Evolutionary conservation across 2,888 invertebrate species (phyloP).

Genomic region (Leptopilina syphax): DNA sequence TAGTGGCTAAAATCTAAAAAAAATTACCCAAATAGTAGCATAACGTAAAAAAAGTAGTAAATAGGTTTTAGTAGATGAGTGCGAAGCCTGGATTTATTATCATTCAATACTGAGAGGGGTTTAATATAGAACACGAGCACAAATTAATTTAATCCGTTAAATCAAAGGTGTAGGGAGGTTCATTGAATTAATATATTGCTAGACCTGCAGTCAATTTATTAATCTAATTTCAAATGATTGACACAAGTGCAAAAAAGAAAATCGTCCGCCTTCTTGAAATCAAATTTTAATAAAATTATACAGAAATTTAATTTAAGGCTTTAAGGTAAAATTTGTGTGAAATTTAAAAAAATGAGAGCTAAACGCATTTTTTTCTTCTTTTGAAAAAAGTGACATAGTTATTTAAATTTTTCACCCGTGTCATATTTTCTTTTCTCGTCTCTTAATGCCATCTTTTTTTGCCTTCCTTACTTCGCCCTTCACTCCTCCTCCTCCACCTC

Average conservation of each 20-base stretch:
- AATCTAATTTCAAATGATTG: not conserved
- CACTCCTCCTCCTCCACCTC: not conserved
- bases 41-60: too few species aligned
- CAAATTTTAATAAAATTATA: not conserved
- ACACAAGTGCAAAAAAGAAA: not conserved
- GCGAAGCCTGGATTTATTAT: too few species aligned
- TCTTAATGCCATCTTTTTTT: slow-evolving; percentile 39
- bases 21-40: too few species aligned
- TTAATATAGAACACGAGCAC: too few species aligned
- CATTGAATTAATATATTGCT: not conserved
- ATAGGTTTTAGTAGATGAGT: too few species aligned
- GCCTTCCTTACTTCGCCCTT: slow-evolving; percentile 28
- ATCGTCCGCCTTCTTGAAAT: not conserved
- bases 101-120: too few species aligned
- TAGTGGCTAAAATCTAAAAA: too few species aligned
- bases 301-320: not conserved
- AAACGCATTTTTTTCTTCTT: not conserved
- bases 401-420: slow-evolving; percentile 34
- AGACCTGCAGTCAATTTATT: not conserved
- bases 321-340: not conserved
- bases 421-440: slow-evolving; percentile 34
- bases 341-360: not conserved
- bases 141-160: too few species aligned
- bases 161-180: not conserved
- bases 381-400: slow-evolving; percentile 42